Conservation (phyloP, 30 jellyfish, hydroid and myxozoan species). For the Turritopsis rubra region DNA sequence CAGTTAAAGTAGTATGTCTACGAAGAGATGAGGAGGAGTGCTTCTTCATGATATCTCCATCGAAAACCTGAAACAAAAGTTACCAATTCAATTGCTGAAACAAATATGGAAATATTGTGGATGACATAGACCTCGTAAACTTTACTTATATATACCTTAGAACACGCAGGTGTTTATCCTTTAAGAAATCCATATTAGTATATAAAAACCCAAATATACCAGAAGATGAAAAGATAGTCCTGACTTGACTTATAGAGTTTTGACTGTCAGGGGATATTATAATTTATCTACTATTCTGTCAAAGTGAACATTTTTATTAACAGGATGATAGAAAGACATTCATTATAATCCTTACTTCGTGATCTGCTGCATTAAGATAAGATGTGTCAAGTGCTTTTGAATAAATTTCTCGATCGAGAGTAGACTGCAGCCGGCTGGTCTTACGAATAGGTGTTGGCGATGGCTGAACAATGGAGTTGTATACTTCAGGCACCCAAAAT, state of each 20-base stretch:
- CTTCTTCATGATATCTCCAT: constrained; percentile 4
- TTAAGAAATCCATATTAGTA: too few relatives aligned
- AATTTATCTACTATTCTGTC: too few relatives aligned
- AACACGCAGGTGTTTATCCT: too few relatives aligned
- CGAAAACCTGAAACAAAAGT: constrained; percentile 25
- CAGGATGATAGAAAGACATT: too few relatives aligned
- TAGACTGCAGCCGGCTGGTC: constrained; percentile 92
- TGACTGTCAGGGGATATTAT: too few relatives aligned
- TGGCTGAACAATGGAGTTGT: constrained; percentile 87
- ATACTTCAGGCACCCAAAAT: constrained; percentile 95
- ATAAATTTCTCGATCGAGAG: constrained; percentile 86
- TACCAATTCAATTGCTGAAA: background rate
- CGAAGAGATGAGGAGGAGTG: constrained; percentile 17
- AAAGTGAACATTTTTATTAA: too few relatives aligned
- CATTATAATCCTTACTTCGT: constrained; percentile 76
- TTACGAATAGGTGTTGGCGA: constrained; percentile 72
- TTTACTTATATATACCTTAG: too few relatives aligned
- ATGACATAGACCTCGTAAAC: too few relatives aligned
- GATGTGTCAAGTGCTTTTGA: constrained; percentile 93
- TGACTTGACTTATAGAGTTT: too few relatives aligned
- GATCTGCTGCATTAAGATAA: constrained; percentile 78
- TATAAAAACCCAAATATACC: too few relatives aligned
- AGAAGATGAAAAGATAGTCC: too few relatives aligned
- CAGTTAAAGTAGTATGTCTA: constrained; percentile 1
- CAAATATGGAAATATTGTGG: background rate